phyloP scores from a whole-genome alignment of 1,140 invertebrate genomes.

The Platyura marginata region DNA sequence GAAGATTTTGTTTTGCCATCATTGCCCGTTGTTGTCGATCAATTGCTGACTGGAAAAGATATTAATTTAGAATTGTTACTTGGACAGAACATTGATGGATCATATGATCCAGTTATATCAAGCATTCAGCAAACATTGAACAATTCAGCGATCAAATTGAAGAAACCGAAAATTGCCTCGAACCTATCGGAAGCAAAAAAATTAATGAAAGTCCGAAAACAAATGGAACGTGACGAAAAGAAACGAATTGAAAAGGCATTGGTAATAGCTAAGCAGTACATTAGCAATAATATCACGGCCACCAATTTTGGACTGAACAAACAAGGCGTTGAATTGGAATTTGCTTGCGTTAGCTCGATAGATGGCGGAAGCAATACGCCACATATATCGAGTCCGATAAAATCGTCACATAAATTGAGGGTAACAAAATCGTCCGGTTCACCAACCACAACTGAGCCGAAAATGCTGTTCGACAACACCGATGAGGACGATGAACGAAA shows the following conservation, averaged over 20 bases:
- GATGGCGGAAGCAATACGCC: background rate
- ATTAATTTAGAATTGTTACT: conserved; percentile 4
- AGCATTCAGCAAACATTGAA: background rate
- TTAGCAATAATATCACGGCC: background rate
- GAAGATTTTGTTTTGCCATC: conserved; percentile 14
- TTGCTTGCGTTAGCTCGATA: background rate
- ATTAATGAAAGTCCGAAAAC: conserved; percentile 40
- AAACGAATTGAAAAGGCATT: conserved; percentile 16
- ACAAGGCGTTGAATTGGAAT: conserved; percentile 1
- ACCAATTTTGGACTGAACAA: background rate
- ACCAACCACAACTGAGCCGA: too few species aligned
- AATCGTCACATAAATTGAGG: too few species aligned
- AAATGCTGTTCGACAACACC: too few species aligned
- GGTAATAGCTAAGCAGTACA: background rate
- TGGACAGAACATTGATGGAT: background rate
- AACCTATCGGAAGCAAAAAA: conserved; percentile 37
- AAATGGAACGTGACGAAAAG: conserved; percentile 34
- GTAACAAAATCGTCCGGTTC: too few species aligned
- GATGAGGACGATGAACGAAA: background rate
- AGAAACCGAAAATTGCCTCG: conserved; percentile 39
- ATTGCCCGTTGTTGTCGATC: conserved; percentile 20
- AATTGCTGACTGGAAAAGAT: conserved; percentile 17
- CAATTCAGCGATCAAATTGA: background rate
- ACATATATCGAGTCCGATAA: background rate
- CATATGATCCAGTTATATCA: conserved; percentile 3